These are phyloP conservation scores for Poeciliopsis turrubarensis DNA, from an alignment of 2,113 vertebrate species.

Conservation along the genomic window DNA sequence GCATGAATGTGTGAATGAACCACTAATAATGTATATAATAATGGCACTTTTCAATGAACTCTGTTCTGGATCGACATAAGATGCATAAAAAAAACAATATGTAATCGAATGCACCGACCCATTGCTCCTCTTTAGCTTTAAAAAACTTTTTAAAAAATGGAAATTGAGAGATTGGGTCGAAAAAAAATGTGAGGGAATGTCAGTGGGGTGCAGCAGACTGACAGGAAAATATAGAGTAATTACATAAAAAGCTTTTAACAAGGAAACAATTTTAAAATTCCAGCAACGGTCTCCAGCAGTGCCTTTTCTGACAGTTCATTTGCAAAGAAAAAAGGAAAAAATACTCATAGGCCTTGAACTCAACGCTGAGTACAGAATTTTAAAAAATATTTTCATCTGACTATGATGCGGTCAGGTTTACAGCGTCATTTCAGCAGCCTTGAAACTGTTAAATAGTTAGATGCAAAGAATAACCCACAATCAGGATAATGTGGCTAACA, in stretches of 20 bases:
- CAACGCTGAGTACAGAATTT: not conserved
- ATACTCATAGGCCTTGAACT: not conserved
- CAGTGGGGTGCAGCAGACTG: not conserved
- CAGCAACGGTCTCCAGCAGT: not conserved
- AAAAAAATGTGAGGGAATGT: not conserved
- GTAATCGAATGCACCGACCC: not conserved
- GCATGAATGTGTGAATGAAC: not conserved
- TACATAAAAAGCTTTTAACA: not conserved
- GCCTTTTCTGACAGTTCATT: not conserved
- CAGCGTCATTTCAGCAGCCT: too few relatives aligned
- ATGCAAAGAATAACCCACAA: too few relatives aligned
- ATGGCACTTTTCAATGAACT: not conserved
- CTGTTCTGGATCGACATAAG: not conserved
- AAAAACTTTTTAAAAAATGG: not conserved
- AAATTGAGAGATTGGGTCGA: not conserved
- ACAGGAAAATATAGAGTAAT: not conserved
- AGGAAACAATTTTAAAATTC: not conserved
- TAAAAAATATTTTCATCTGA: not conserved
- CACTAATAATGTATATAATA: too few relatives aligned
- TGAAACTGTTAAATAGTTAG: not conserved
- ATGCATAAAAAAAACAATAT: not conserved
- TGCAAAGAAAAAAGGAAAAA: not conserved
- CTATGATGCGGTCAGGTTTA: not conserved
- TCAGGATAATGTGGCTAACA: too few relatives aligned
- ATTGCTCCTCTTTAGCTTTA: not conserved